These are phyloP conservation scores for Ranitomeya imitator DNA, from an alignment of 2,113 vertebrate species.

Conservation along the genomic window DNA sequence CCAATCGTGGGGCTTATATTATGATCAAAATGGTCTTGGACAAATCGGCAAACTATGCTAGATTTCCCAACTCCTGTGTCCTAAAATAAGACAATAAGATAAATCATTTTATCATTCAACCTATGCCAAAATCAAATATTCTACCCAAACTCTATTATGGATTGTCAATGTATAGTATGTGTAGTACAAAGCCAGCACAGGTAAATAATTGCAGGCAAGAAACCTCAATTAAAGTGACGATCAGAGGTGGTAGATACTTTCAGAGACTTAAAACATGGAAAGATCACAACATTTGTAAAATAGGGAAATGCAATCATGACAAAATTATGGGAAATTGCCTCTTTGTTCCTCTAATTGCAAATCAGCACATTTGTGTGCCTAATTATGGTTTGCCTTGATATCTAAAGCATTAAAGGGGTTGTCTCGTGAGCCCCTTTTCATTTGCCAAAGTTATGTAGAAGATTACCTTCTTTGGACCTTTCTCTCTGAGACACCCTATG, in stretches of 20 bases:
- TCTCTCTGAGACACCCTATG: no score
- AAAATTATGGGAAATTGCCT: not conserved
- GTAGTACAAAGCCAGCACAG: not conserved
- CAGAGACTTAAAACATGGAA: not conserved
- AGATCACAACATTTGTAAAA: not conserved
- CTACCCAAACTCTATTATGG: not conserved
- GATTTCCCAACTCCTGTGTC: constrained; percentile 98
- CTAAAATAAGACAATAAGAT: constrained; percentile 70
- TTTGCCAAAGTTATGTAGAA: no score
- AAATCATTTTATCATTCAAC: not conserved
- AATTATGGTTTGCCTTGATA: no score
- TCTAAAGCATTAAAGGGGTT: no score
- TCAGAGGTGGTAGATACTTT: not conserved
- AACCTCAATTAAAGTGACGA: not conserved
- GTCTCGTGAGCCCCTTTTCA: no score
- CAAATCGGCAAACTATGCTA: constrained; percentile 95
- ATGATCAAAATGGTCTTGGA: constrained; percentile 97
- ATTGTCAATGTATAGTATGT: not conserved
- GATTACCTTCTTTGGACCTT: no score
- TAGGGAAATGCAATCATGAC: not conserved
- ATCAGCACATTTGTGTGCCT: no score
- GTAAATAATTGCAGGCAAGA: not conserved
- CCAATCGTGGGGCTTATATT: constrained; percentile 97
- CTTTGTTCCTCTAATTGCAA: not conserved
- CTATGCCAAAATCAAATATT: not conserved